Conservation (phyloP, 2,113 vertebrate genomes). For the Phrynosoma blainvillii region DNA sequence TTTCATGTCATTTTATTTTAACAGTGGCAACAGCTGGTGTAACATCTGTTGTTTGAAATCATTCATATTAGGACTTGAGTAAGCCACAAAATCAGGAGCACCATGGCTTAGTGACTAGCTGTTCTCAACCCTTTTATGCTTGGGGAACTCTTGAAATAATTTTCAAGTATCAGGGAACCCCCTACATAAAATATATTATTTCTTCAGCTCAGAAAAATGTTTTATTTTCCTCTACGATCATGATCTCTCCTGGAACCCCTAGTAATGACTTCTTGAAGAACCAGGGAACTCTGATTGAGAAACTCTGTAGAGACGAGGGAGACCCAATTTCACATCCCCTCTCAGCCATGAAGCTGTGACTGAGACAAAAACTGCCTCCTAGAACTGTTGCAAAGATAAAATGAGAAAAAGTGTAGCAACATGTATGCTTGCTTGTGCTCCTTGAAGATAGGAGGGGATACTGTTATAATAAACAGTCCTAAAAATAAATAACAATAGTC, state of each 20-base stretch:
- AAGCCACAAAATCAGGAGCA: neutral
- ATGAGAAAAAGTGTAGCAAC: neutral
- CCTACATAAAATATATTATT: too few species aligned
- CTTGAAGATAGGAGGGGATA: neutral
- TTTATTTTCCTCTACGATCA: too few species aligned
- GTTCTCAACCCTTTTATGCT: neutral
- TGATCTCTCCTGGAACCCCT: too few species aligned
- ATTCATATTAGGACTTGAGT: neutral
- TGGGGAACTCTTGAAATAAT: too few species aligned
- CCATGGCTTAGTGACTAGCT: neutral
- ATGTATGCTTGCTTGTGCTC: neutral
- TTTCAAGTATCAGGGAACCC: too few species aligned
- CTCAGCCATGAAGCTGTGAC: neutral
- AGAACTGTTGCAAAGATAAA: neutral
- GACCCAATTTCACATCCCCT: neutral
- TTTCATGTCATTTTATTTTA: too few species aligned
- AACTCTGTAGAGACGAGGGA: too few species aligned
- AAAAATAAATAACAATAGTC: neutral
- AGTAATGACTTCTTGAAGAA: too few species aligned
- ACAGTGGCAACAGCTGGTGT: neutral
- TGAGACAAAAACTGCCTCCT: neutral
- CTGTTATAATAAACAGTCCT: neutral
- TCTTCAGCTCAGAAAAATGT: too few species aligned
- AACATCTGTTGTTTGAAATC: neutral
- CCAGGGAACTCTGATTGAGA: too few species aligned